Base-by-base conservation (phyloP, 2,797 vertebrate genomes). In the Pseudomugil tenellus region DNA sequence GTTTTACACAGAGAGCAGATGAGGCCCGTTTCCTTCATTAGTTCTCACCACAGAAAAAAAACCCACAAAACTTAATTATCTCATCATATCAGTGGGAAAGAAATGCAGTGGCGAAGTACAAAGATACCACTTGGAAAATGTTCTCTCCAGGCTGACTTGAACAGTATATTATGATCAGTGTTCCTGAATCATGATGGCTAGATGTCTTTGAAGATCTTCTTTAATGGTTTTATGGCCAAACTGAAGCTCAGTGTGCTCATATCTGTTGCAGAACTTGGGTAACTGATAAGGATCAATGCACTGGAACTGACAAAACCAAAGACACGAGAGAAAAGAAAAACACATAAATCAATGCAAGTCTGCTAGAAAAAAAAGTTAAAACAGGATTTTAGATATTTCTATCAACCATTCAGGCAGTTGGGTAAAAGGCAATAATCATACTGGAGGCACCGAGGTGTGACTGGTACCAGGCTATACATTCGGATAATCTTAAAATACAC, bases 231-330 rank as follows among this genome's bases (percentile, higher is more conserved):
- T 81, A 80, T 67, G 68, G 70, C 58, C 46, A 63, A 75, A 62
- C 53, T 73, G 54, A 82, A 60, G 31, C 60, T 32, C 10, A 14
- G 34, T 25, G 64, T 35, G 49, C 59, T 67, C 71, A 56, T 81
- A 86, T 86, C 81, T 76, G 54, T 39, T 74, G 56, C 61, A 83
- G 55, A 41, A 72, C 77, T 48, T 51, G 46, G 62, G 66, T 67
- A 65, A 62, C 66, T 84, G 86, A 91, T 89, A 87, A 87, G 73
- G 31, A 67, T 23, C 66, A 43, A 69, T 77, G 65, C 58, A 80
- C 58, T 62, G 59, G 67, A 72, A 51, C 21, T 75, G 67, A 77
- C 65, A 52, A 62, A 79, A 76, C 60, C 52, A 67, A 53, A 63
- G 26, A 66, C 58, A 77, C 63, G 76, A 19, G n/a, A 32, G 9